Base-by-base conservation (phyloP, 2,888 invertebrate species). In the Andrena fulva region DNA sequence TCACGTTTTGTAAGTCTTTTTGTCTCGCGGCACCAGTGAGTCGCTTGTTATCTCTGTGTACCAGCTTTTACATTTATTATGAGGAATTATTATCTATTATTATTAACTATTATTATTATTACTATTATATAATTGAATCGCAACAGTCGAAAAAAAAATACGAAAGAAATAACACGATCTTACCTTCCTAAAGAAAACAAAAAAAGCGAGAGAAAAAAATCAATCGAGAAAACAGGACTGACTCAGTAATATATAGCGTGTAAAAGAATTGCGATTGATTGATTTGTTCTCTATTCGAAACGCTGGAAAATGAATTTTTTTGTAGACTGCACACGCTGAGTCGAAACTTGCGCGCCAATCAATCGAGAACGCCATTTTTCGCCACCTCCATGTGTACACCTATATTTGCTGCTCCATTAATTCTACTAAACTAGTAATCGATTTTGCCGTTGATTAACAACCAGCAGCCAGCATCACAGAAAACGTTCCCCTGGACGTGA, bases 1-100 rank as follows among this genome's bases (percentile, higher is more conserved):
- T 92, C 91, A 92, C 93, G 91, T 80, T 93, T 93, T 93, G 91
- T 93, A 92, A 92, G 91, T 92, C 91, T 91, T 91, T 93, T 92
- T 92, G 90, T 92, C 91, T 24, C 90, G 91, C 92, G 91, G 87
- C 89, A 87, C 88, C 86, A 87, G 85, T 80, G 88, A 91, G 89
- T 91, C 92, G 91, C 91, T 92, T 92, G 92, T 93, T 93, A 93
- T 92, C 90, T 92, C 92, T 92, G 92, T 92, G 92, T 92, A 93
- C 90, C 92, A 92, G 91, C 92, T 92, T 93, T 93, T 93, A 93
- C 93, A 93, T 92, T 93, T 92, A 89, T 91, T 89, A 89, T 88
- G 88, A 91, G 79, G 85, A 91, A 91, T 89, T 89, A 89, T 84
- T 89, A 89, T 74, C 73, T 76, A 85, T 78, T 87, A 87, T 79